Evolutionary conservation across 1,140 invertebrate species (phyloP).

Genomic region (Macrocentrus cingulum): DNA sequence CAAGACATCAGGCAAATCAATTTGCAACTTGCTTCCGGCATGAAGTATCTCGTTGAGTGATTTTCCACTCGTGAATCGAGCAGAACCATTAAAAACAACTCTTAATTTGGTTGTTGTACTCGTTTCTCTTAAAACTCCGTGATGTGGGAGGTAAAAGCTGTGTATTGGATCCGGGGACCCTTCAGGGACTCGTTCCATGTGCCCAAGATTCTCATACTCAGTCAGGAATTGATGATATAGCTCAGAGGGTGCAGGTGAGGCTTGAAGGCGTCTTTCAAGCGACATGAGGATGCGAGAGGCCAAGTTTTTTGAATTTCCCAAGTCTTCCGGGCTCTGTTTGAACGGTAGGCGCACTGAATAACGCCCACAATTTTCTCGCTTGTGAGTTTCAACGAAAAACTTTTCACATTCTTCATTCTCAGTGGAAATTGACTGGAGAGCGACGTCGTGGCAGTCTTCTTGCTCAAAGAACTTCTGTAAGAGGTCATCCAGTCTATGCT

Average conservation of each 20-base stretch:
- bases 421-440: too few species aligned
- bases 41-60: constrained; percentile 20
- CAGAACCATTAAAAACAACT: constrained; percentile 18
- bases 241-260: background rate
- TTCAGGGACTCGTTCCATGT: constrained; percentile 35
- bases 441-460: too few species aligned
- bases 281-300: too few species aligned
- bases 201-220: constrained; percentile 44
- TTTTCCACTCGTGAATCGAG: background rate
- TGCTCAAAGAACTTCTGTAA: too few species aligned
- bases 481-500: too few species aligned
- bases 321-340: too few species aligned
- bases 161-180: background rate
- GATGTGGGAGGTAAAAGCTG: constrained; percentile 13
- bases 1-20: constrained; percentile 12
- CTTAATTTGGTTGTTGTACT: constrained; percentile 25
- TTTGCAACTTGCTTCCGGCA: constrained; percentile 9
- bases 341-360: too few species aligned
- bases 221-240: constrained; percentile 41
- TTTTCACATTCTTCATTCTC: too few species aligned
- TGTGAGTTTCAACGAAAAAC: too few species aligned
- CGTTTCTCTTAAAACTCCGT: constrained; percentile 18
- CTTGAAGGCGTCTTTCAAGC: background rate
- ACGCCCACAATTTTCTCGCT: too few species aligned
- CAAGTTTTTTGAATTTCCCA: too few species aligned